A percentile compares a stretch with the other conserved stretches of the same genome.
phyloP scores from a whole-genome alignment of 2,113 vertebrate species.

The Pygoscelis antarcticus region DNA sequence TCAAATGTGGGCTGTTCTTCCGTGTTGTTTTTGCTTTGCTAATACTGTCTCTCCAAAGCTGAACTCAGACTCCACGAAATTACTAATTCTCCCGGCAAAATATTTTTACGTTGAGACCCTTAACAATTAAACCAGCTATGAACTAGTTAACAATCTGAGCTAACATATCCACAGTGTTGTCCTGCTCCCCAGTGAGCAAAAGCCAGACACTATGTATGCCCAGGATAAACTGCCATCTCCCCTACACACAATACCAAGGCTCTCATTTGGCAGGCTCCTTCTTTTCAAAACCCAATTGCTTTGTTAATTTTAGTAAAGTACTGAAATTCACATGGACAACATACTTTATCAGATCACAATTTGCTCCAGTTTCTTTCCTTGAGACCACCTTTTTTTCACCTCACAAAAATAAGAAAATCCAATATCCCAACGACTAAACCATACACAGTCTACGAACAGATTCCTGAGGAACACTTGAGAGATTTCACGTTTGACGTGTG shows the following conservation, averaged over 20 bases:
- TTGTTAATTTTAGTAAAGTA: neutral
- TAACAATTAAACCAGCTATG: neutral
- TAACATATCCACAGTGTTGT: neutral
- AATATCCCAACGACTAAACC: neutral
- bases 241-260: neutral
- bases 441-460: rapidly evolving
- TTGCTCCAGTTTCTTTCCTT: neutral
- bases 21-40: neutral
- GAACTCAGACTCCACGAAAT: neutral
- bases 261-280: neutral
- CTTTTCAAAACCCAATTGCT: neutral
- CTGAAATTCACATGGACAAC: neutral
- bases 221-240: neutral
- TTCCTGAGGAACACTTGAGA: neutral
- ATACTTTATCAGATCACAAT: neutral
- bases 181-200: neutral
- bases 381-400: neutral
- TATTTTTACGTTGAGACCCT: neutral
- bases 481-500: neutral
- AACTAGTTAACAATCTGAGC: neutral
- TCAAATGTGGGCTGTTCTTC: neutral
- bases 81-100: neutral
- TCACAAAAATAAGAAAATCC: neutral
- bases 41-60: neutral
- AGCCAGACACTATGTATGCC: too few species aligned